Conservation (phyloP, 1,140 invertebrate species). For the Dendroctonus ponderosae region DNA sequence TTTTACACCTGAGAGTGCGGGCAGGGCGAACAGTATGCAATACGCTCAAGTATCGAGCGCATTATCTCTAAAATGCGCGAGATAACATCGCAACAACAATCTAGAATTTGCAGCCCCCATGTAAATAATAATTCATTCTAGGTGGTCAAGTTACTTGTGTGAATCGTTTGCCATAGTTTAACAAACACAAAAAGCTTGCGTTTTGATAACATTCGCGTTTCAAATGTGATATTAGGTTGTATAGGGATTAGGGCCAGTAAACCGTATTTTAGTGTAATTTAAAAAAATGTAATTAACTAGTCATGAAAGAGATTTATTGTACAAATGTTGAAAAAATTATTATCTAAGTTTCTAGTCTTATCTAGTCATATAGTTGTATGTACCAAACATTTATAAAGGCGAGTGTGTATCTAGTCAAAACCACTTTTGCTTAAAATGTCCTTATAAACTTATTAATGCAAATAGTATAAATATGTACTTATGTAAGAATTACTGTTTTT, state of each 20-base stretch:
- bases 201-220: too few relatives aligned
- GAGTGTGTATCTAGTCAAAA: conserved; percentile 26
- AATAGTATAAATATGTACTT: neutral
- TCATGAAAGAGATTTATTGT: conserved; percentile 4
- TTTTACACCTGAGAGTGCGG: conserved; percentile 40
- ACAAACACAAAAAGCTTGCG: neutral
- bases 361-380: neutral
- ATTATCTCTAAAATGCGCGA: neutral
- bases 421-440: neutral
- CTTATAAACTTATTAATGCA: neutral
- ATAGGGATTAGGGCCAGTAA: neutral
- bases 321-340: neutral
- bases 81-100: neutral
- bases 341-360: neutral
- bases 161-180: conserved; percentile 25
- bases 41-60: conserved; percentile 45
- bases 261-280: neutral
- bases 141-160: conserved; percentile 1
- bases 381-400: conserved; percentile 1
- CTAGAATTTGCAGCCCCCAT: neutral
- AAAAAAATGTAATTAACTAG: neutral
- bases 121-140: neutral
- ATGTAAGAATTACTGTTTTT: neutral
- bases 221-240: neutral
- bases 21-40: conserved; percentile 51